These are phyloP conservation scores for Lymantria dispar DNA, from an alignment of 2,888 invertebrate species.

Conservation along the genomic window DNA sequence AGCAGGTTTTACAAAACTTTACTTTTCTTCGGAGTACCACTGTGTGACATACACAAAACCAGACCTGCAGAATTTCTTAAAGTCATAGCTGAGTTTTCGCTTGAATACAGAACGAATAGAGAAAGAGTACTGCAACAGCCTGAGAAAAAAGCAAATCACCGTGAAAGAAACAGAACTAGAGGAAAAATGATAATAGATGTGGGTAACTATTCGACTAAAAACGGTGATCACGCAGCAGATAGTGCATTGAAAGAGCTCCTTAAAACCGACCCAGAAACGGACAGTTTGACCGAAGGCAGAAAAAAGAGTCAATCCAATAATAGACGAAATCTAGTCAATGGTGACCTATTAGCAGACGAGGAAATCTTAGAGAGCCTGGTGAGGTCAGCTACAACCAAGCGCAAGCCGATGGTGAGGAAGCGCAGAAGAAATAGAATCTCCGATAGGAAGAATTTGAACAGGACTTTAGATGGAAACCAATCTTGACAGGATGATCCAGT, in stretches of 20 bases:
- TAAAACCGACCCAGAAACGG: conserved; percentile 61
- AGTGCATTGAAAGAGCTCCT: conserved; percentile 65
- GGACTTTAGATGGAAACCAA: conserved; percentile 60
- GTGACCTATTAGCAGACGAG: conserved; percentile 93
- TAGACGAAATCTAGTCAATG: conserved; percentile 59
- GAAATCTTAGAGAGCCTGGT: conserved; percentile 97
- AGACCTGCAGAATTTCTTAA: conserved; percentile 95
- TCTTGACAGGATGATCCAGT: conserved; percentile 40
- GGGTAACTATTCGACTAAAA: conserved; percentile 62
- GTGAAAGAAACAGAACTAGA: conserved; percentile 98
- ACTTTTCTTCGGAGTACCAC: conserved; percentile 96
- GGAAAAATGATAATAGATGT: conserved; percentile 98
- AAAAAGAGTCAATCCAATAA: conserved; percentile 59
- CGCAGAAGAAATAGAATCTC: conserved; percentile 92
- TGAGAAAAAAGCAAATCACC: conserved; percentile 96
- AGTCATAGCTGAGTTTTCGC: conserved; percentile 96
- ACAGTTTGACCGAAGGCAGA: conserved; percentile 65
- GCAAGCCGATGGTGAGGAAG: conserved; percentile 81
- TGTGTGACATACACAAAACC: conserved; percentile 90
- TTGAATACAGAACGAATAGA: conserved; percentile 98
- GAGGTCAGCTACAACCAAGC: conserved; percentile 89
- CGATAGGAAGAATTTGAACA: conserved; percentile 90
- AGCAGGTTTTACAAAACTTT: conserved; percentile 96
- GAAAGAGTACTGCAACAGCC: conserved; percentile 97
- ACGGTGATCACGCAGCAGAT: conserved; percentile 66